Percentiles rank a stretch among this genome's conserved stretches.
Conservation (phyloP, 2,888 invertebrate genomes). For the Stictocephala bisonia region DNA sequence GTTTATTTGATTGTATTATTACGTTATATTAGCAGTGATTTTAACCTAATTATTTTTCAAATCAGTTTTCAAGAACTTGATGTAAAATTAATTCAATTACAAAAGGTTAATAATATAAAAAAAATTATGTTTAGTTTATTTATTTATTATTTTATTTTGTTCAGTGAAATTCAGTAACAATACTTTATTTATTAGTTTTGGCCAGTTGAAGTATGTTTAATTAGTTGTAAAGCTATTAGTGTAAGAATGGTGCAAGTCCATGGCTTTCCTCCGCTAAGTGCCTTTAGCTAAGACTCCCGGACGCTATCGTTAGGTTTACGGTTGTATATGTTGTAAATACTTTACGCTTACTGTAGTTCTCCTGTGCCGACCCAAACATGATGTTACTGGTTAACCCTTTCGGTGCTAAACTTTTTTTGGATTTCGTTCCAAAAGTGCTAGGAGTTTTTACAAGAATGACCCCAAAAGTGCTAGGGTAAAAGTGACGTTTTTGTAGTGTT, state of each 20-base stretch:
- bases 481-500: too few species aligned
- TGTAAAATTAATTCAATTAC: too few species aligned
- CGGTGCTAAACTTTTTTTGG: too few species aligned
- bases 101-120: too few species aligned
- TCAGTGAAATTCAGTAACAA: neutral
- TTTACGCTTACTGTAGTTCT: slow-evolving; percentile 33
- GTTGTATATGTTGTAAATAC: slow-evolving; percentile 16
- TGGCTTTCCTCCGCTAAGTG: slow-evolving; percentile 25
- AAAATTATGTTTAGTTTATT: neutral
- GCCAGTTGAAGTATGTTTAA: neutral
- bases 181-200: neutral
- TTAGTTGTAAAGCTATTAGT: neutral
- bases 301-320: neutral
- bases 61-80: too few species aligned
- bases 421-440: slow-evolving; percentile 26
- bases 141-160: neutral
- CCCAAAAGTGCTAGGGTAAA: too few species aligned
- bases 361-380: too few species aligned
- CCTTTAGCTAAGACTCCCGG: slow-evolving; percentile 17
- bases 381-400: too few species aligned
- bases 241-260: neutral
- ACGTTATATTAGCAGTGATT: too few species aligned
- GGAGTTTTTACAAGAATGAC: slow-evolving; percentile 12
- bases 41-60: too few species aligned
- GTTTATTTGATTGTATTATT: too few species aligned